Percentiles rank a stretch among this genome's conserved stretches.
Evolutionary conservation across 1,140 invertebrate species (phyloP).

Genomic region (Nymphalis io): DNA sequence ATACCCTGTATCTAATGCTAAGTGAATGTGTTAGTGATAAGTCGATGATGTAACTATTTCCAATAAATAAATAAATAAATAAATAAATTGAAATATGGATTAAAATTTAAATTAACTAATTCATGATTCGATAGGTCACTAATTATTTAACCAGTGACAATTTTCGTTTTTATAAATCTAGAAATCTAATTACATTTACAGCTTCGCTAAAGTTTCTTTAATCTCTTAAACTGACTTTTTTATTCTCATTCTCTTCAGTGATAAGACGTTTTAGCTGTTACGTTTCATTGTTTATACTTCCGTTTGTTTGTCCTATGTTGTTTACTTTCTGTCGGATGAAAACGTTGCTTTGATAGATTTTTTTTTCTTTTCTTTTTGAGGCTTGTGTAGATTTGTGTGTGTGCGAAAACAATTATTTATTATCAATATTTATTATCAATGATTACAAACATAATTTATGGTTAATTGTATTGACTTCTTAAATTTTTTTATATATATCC

Average conservation of each 20-base stretch:
- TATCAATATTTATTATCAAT: no score
- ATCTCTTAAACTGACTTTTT: conserved; percentile 31
- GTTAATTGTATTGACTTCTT: no score
- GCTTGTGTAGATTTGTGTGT: background rate
- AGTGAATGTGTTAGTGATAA: no score
- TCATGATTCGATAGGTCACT: conserved; percentile 4
- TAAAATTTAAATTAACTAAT: conserved; percentile 1
- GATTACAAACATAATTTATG: no score
- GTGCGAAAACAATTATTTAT: background rate
- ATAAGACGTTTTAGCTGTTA: conserved; percentile 48
- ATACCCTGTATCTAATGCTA: no score
- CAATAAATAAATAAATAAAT: no score
- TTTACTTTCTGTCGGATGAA: background rate
- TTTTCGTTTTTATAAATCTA: conserved; percentile 76
- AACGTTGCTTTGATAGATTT: background rate
- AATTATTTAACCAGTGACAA: conserved; percentile 48
- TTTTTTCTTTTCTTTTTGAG: background rate
- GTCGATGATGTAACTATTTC: no score
- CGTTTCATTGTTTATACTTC: conserved; percentile 40
- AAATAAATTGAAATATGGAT: background rate
- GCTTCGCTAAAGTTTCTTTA: conserved; percentile 40
- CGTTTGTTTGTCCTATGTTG: conserved; percentile 29
- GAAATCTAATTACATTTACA: conserved; percentile 80
- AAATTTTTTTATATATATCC: no score
- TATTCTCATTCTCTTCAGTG: conserved; percentile 43